Base-by-base conservation (phyloP, 2,888 invertebrate species). In the Drosophila barbarae region DNA sequence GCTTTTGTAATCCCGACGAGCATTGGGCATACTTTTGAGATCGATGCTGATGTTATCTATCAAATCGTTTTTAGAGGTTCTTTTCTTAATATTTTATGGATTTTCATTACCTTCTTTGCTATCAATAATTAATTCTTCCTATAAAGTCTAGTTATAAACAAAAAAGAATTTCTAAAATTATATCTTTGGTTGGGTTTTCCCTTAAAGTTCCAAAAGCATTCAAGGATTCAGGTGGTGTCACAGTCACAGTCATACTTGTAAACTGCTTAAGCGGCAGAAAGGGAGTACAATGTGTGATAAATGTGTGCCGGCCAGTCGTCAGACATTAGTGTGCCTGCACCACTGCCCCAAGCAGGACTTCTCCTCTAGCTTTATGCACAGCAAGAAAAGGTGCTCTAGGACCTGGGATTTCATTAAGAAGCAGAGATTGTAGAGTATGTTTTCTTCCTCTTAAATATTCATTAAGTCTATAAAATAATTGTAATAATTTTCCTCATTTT, bases 221-320 rank as follows among this genome's bases (percentile, higher is more conserved):
- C 35, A 21, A 13, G 23, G 35, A 13, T 34, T 35, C 35, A 38
- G 21, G 21, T 36, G 47, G 58, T 68, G 76, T 60, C 59, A 44
- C 39, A 73, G 67, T 70, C 47, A 46, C 46, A 47, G 46, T 32
- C 46, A 30, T 56, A 58, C 65, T 69, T 41, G 61, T 53, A 69
- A 71, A 74, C 68, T 74, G 61, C 73, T 70, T 70, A 64, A 76
- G 71, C 69, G 79, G 63, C 77, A 71, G 65, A 73, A 65, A 71
- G 65, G 69, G 67, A 73, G 66, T 64, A 84, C 76, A 84, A 69
- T 76, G 84, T 78, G 74, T 84, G 81, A 77, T 81, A 81, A 77
- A 77, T 77, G 78, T 77, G 78, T 77, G 76, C 56, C 68, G 70
- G 68, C 72, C 80, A 77, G 66, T 65, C 75, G 55, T 66, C 72